Percentiles rank a stretch among this genome's conserved stretches.
phyloP scores from a whole-genome alignment of 2,113 vertebrate species.

The Ariopsis seemanni region DNA sequence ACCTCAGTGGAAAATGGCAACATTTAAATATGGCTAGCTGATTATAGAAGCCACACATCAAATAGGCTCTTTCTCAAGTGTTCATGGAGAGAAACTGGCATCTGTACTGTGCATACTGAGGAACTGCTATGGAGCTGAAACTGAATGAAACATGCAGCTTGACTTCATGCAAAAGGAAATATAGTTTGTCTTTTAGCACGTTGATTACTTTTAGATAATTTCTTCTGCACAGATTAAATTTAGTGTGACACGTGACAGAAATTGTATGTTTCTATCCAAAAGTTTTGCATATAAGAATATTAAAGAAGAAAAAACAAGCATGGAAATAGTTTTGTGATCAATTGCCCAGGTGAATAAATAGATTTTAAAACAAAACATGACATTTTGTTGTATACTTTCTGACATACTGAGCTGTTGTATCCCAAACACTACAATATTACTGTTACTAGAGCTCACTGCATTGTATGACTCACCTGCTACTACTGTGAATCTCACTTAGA shows the following conservation, averaged over 20 bases:
- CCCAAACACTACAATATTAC: no score
- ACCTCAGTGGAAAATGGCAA: slow-evolving; percentile 12
- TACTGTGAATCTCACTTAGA: no score
- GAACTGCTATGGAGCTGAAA: neutral
- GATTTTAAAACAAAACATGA: no score
- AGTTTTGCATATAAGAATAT: neutral
- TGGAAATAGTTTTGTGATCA: neutral
- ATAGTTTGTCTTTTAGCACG: neutral
- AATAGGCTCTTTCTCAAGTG: neutral
- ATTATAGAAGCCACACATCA: neutral
- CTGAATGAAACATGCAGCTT: no score
- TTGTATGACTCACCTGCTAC: no score
- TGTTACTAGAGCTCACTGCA: no score
- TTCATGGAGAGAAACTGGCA: neutral
- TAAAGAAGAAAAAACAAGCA: neutral
- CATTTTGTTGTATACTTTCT: no score
- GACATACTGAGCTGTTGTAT: no score
- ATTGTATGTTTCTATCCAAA: neutral
- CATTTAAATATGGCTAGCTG: slow-evolving; percentile 12
- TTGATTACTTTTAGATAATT: neutral
- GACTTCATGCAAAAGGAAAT: neutral
- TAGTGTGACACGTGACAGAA: neutral
- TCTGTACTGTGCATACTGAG: neutral
- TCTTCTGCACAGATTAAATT: neutral
- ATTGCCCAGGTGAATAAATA: neutral